These are phyloP conservation scores for Chrysomela aeneicollis DNA, from an alignment of 2,888 invertebrate species.

Conservation along the genomic window DNA sequence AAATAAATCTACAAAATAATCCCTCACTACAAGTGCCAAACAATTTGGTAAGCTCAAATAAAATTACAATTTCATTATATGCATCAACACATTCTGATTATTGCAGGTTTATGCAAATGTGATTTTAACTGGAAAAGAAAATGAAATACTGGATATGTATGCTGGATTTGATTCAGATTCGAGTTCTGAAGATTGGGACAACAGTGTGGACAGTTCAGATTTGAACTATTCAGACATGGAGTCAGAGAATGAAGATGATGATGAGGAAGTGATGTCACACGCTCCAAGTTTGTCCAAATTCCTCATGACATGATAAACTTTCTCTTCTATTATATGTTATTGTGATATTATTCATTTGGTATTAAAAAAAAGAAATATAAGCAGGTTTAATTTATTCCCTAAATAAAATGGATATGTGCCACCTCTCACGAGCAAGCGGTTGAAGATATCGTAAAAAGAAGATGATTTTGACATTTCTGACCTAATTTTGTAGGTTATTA, in stretches of 20 bases:
- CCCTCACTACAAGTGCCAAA: slow-evolving; percentile 46
- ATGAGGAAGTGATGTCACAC: slow-evolving; percentile 52
- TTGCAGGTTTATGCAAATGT: slow-evolving; percentile 51
- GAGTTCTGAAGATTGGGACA: slow-evolving; percentile 55
- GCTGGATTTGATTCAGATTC: slow-evolving; percentile 48
- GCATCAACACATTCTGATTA: slow-evolving; percentile 10
- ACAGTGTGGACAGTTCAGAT: slow-evolving; percentile 56
- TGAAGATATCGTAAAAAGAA: too few relatives aligned
- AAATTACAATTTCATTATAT: background rate
- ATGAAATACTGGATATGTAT: slow-evolving; percentile 34
- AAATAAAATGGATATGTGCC: too few relatives aligned
- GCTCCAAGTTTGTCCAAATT: slow-evolving; percentile 55
- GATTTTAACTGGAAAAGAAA: slow-evolving; percentile 46
- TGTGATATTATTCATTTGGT: too few relatives aligned
- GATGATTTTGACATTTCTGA: too few relatives aligned
- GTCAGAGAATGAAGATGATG: slow-evolving; percentile 53
- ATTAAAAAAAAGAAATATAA: too few relatives aligned
- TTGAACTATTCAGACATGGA: slow-evolving; percentile 54
- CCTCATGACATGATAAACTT: slow-evolving; percentile 46
- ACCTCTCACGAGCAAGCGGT: too few relatives aligned
- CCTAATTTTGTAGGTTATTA: too few relatives aligned
- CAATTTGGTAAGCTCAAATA: slow-evolving; percentile 41
- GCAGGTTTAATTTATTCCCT: too few relatives aligned
- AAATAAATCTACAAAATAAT: slow-evolving; percentile 56
- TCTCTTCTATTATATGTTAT: background rate